A percentile compares a stretch with the other conserved stretches of the same genome.
phyloP scores from a whole-genome alignment of 2,113 vertebrate genomes.

The Sphyrna mokarran region DNA sequence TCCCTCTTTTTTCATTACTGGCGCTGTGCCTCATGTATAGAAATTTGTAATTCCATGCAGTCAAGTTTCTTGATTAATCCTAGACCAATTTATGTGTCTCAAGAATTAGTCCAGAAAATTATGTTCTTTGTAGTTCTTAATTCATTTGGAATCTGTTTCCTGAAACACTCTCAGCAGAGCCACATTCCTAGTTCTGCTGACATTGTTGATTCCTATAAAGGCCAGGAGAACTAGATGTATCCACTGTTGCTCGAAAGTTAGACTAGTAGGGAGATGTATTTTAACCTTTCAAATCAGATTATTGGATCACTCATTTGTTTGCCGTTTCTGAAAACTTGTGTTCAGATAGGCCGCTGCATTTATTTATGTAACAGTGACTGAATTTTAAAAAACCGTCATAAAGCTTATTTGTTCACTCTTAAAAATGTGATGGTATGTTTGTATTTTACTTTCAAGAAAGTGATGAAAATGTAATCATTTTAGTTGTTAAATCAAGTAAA shows the following conservation, averaged over 20 bases:
- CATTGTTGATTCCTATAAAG: too few relatives aligned
- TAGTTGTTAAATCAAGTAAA: not conserved
- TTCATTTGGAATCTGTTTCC: too few relatives aligned
- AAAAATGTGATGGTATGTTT: not conserved
- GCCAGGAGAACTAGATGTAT: not conserved
- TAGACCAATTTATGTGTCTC: too few relatives aligned
- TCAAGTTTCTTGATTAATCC: too few relatives aligned
- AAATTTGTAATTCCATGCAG: too few relatives aligned
- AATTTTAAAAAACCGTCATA: not conserved
- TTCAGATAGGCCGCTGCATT: not conserved
- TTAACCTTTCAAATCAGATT: not conserved
- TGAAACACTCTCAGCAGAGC: too few relatives aligned
- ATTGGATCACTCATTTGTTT: not conserved
- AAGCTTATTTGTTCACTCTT: not conserved
- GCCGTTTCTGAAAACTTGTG: not conserved
- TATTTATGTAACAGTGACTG: not conserved
- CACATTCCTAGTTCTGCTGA: too few relatives aligned
- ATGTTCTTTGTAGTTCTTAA: too few relatives aligned
- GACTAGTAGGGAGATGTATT: not conserved
- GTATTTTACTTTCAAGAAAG: not conserved
- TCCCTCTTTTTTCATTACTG: too few relatives aligned
- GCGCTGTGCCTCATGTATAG: too few relatives aligned
- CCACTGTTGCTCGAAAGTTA: not conserved
- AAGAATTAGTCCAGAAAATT: too few relatives aligned
- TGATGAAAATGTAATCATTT: not conserved